phyloP scores from a whole-genome alignment of 2,113 vertebrate species.

The Euleptes europaea region DNA sequence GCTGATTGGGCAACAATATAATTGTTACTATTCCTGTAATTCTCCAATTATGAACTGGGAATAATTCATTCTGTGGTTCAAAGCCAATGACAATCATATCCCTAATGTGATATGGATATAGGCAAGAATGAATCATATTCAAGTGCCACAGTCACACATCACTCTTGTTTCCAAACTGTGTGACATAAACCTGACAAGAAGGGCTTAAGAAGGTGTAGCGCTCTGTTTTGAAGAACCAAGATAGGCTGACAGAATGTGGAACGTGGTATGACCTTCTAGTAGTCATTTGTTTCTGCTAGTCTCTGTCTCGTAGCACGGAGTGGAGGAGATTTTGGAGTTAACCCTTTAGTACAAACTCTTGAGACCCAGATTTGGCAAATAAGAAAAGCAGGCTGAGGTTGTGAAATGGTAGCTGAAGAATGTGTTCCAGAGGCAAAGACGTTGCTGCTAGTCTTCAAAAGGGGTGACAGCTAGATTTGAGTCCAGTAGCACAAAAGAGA shows the following conservation, averaged over 20 bases:
- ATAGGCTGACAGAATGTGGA: conserved; percentile 24
- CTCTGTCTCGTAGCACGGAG: neutral
- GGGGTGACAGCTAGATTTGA: too few species aligned
- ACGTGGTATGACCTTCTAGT: conserved; percentile 20
- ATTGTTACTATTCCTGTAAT: neutral
- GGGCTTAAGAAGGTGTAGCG: conserved; percentile 13
- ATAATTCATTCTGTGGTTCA: neutral
- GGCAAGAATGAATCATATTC: neutral
- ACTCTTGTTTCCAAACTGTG: conserved; percentile 10
- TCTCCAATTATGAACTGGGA: neutral
- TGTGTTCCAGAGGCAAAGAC: neutral
- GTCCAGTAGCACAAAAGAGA: too few species aligned
- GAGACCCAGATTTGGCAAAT: neutral
- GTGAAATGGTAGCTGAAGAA: neutral
- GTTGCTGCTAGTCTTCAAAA: neutral
- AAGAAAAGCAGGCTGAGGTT: neutral
- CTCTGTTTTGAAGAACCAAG: conserved; percentile 15
- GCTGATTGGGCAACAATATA: neutral
- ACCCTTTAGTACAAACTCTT: neutral
- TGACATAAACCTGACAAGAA: conserved; percentile 29
- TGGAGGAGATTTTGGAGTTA: neutral
- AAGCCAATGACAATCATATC: neutral
- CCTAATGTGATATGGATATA: neutral
- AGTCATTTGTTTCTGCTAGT: neutral
- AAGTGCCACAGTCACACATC: conserved; percentile 6